A percentile compares a stretch with the other conserved stretches of the same genome.
phyloP scores from a whole-genome alignment of 2,797 vertebrate species.

The Chelidonichthys spinosus region DNA sequence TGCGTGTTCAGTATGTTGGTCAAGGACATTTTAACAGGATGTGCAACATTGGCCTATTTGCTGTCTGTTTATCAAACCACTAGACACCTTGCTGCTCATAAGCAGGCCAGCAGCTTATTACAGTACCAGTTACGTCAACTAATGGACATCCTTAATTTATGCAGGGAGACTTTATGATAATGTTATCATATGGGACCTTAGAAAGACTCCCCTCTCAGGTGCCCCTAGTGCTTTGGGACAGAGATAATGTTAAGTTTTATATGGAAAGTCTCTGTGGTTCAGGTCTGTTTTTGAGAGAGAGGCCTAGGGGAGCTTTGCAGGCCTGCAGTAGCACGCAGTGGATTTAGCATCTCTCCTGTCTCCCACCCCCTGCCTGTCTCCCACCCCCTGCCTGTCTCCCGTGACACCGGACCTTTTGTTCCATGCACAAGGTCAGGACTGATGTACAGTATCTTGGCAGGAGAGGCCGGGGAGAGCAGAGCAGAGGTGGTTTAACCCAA shows the following conservation, averaged over 20 bases:
- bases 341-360: conserved; percentile 38
- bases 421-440: conserved; percentile 28
- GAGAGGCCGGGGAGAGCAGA: neutral
- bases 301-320: conserved; percentile 23
- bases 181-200: neutral
- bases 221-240: neutral
- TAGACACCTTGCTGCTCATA: neutral
- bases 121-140: neutral
- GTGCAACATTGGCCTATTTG: neutral
- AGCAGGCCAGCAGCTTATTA: conserved; percentile 2
- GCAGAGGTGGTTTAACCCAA: conserved; percentile 17
- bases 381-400: conserved; percentile 34
- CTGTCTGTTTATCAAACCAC: neutral
- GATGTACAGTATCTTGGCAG: conserved; percentile 23
- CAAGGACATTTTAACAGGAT: conserved; percentile 15
- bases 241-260: neutral
- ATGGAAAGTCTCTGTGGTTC: neutral
- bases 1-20: conserved; percentile 23
- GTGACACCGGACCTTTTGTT: conserved; percentile 47
- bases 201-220: no score
- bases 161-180: no score
- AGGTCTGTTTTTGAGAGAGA: conserved; percentile 17
- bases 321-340: conserved; percentile 36
- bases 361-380: conserved; percentile 26
- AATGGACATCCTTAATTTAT: neutral